Evolutionary conservation across 2,797 vertebrate species (phyloP).

Genomic region (Amazona finschi): DNA sequence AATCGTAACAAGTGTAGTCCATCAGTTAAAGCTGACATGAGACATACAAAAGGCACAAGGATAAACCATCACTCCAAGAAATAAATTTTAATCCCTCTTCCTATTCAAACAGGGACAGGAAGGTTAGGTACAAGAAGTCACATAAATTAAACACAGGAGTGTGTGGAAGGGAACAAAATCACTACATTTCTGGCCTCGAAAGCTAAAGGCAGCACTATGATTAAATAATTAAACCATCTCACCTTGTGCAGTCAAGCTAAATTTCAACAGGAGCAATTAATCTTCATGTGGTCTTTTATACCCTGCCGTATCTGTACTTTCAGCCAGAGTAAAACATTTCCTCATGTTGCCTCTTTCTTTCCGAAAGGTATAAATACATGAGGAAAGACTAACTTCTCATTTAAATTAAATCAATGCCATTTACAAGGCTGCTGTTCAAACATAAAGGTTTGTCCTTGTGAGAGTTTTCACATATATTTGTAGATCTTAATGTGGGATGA

Average conservation of each 20-base stretch:
- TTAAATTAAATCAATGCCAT: constrained; percentile 23
- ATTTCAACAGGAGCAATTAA: constrained; percentile 69
- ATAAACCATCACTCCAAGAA: neutral
- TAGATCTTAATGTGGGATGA: neutral
- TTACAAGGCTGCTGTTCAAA: neutral
- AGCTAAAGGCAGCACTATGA: constrained; percentile 34
- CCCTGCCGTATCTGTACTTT: constrained; percentile 35
- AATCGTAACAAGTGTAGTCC: rapidly evolving
- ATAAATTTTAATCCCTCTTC: neutral
- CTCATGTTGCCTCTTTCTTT: neutral
- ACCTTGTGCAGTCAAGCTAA: constrained; percentile 63
- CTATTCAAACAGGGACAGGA: neutral
- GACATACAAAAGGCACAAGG: neutral
- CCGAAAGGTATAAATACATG: neutral
- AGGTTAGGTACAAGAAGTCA: constrained; percentile 15
- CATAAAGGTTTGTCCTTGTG: neutral
- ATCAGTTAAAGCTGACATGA: neutral
- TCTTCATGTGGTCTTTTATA: constrained; percentile 60
- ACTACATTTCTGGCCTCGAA: constrained; percentile 9
- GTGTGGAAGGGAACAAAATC: constrained; percentile 7
- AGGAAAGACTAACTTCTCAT: neutral
- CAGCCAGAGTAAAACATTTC: constrained; percentile 39
- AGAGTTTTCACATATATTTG: neutral
- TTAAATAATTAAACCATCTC: constrained; percentile 73
- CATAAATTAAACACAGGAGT: neutral